Conservation (phyloP, 2,113 vertebrate species). For the Gymnarchus niloticus region DNA sequence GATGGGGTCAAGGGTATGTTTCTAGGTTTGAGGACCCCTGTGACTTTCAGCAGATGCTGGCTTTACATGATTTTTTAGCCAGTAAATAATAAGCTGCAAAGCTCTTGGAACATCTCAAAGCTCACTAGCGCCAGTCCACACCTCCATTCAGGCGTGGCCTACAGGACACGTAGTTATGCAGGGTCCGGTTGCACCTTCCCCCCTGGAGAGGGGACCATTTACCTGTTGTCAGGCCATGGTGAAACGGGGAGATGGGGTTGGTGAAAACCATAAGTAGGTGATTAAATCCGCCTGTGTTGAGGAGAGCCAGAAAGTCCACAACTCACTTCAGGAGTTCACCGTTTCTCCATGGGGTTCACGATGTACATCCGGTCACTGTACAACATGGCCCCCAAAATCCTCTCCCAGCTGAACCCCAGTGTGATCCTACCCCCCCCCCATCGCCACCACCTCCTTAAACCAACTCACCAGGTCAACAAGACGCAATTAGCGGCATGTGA, state of each 20-base stretch:
- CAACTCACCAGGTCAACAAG: neutral
- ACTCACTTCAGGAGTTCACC: neutral
- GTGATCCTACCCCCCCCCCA: neutral
- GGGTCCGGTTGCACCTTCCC: neutral
- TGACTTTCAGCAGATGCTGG: neutral
- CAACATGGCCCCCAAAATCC: neutral
- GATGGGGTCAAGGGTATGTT: neutral
- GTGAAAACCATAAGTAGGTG: too few relatives aligned
- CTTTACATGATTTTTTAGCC: neutral
- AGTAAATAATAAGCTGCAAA: neutral
- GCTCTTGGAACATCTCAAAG: neutral
- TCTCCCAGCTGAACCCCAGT: neutral
- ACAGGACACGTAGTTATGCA: neutral
- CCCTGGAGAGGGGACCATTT: neutral
- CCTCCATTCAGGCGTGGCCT: neutral
- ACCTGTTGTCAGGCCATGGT: constrained; percentile 1
- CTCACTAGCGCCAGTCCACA: neutral
- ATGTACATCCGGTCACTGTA: neutral
- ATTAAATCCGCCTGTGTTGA: too few relatives aligned
- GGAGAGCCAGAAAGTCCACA: too few relatives aligned
- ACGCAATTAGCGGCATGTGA: neutral
- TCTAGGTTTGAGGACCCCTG: neutral
- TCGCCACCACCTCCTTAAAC: neutral
- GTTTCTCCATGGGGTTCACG: neutral
- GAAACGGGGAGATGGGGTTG: neutral